A percentile compares a stretch with the other conserved stretches of the same genome.
phyloP scores from a whole-genome alignment of 2,797 vertebrate genomes.

The Bryconaethiops microstoma region DNA sequence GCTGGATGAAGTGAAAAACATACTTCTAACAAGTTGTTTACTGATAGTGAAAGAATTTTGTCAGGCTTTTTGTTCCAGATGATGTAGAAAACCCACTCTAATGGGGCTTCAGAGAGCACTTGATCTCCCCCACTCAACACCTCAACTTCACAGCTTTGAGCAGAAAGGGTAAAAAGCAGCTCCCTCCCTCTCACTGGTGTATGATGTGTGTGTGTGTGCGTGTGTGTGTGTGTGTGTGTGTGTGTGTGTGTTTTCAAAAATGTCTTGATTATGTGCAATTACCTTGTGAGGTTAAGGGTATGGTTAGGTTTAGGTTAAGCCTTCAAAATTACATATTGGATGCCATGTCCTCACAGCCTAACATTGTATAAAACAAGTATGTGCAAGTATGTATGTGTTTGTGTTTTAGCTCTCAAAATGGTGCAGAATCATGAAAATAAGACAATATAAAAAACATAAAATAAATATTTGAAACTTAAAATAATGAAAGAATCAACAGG shows the following conservation, averaged over 20 bases:
- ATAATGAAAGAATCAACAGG: too few relatives aligned
- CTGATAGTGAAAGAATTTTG: slow-evolving; percentile 29
- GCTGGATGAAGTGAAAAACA: background rate
- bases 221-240: background rate
- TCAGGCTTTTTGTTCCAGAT: slow-evolving; percentile 48
- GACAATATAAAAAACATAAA: too few relatives aligned
- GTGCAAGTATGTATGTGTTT: background rate
- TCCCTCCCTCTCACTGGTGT: background rate
- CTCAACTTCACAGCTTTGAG: slow-evolving; percentile 27
- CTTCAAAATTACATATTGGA: too few relatives aligned
- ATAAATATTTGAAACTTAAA: too few relatives aligned
- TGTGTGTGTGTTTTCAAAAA: background rate
- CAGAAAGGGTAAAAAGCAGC: background rate
- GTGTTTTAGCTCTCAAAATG: background rate
- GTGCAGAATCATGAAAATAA: too few relatives aligned
- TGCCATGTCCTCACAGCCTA: too few relatives aligned
- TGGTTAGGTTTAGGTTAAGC: background rate
- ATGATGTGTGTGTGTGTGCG: background rate
- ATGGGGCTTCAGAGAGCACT: slow-evolving; percentile 31
- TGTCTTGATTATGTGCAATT: too few relatives aligned
- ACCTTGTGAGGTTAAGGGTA: background rate
- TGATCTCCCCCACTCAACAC: slow-evolving; percentile 54
- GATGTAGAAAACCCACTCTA: slow-evolving; percentile 55
- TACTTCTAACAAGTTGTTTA: slow-evolving; percentile 43
- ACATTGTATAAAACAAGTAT: background rate